These are phyloP conservation scores for Paelopatides confundens DNA, from an alignment of 53 echinoderm and acorn worm species.

Conservation along the genomic window DNA sequence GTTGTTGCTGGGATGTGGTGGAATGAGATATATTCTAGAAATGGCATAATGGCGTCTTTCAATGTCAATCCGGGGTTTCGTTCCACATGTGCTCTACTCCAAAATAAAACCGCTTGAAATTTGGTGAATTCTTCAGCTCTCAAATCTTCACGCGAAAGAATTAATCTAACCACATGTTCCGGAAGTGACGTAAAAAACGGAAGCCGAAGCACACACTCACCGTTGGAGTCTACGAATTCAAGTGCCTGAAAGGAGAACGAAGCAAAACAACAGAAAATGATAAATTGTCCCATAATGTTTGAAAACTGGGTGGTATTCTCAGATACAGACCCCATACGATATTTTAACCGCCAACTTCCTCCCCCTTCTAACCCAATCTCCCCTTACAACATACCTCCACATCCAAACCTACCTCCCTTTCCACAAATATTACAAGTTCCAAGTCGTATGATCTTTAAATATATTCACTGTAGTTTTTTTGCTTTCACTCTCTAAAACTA, in stretches of 20 bases:
- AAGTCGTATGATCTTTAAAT: too few species aligned
- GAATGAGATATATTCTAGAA: constrained; percentile 87
- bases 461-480: too few species aligned
- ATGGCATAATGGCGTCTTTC: constrained; percentile 82
- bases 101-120: constrained; percentile 88
- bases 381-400: too few species aligned
- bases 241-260: constrained; percentile 60
- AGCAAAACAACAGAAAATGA: too few species aligned
- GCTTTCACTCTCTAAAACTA: too few species aligned
- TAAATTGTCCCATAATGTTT: too few species aligned
- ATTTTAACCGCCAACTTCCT: too few species aligned
- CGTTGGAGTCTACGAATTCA: constrained; percentile 93
- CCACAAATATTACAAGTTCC: too few species aligned
- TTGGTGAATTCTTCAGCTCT: constrained; percentile 93
- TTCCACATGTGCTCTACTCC: constrained; percentile 79
- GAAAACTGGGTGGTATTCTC: too few species aligned
- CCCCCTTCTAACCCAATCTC: too few species aligned
- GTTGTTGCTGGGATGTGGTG: constrained; percentile 89
- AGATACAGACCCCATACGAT: too few species aligned
- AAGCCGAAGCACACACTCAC: constrained; percentile 79
- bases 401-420: too few species aligned
- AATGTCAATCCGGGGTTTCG: constrained; percentile 75
- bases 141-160: constrained; percentile 92
- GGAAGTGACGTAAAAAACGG: constrained; percentile 91
- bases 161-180: constrained; percentile 92